Evolutionary conservation across 2,888 invertebrate species (phyloP).

Genomic region (Adela reaumurella): DNA sequence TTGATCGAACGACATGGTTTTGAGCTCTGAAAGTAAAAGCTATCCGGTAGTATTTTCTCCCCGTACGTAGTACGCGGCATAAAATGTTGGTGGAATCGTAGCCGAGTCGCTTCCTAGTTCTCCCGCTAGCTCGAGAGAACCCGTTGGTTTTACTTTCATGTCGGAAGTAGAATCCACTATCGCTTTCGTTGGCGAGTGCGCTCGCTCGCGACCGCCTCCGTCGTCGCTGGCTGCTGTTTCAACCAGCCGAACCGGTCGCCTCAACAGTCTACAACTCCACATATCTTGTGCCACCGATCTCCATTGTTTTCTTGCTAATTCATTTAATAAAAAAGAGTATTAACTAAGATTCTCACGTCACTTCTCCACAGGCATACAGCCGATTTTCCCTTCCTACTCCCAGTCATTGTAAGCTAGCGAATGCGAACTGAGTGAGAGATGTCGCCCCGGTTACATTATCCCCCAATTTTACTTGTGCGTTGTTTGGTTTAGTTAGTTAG

Average conservation of each 20-base stretch:
- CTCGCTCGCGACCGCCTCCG: conserved; percentile 29
- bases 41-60: no score
- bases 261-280: neutral
- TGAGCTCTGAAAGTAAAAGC: no score
- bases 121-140: conserved; percentile 15
- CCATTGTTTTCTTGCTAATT: neutral
- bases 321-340: neutral
- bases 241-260: neutral
- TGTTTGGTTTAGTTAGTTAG: no score
- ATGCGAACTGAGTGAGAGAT: no score
- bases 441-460: no score
- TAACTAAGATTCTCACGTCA: neutral
- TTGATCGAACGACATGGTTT: no score
- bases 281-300: neutral
- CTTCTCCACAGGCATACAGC: no score
- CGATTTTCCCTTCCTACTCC: no score
- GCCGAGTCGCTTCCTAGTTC: neutral
- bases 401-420: no score
- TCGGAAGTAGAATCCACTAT: conserved; percentile 39
- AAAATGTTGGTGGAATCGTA: no score
- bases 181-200: conserved; percentile 42
- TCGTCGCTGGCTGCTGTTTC: neutral
- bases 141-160: conserved; percentile 50
- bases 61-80: no score
- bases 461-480: no score